These are phyloP conservation scores for Biston betularia DNA, from an alignment of 2,888 invertebrate species.

Conservation along the genomic window DNA sequence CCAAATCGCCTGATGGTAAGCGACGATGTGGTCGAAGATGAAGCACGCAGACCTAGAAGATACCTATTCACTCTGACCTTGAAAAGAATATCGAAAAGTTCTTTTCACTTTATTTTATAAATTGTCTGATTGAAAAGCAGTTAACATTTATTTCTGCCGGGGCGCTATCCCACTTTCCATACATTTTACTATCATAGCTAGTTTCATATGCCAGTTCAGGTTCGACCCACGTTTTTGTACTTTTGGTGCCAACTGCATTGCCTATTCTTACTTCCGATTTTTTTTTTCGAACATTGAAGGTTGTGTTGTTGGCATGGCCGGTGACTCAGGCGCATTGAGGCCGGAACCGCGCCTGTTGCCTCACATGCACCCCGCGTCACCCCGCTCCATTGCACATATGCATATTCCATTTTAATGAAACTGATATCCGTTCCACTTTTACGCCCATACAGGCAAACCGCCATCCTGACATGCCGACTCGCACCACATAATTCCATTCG, in stretches of 20 bases:
- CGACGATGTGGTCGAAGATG: too few species aligned
- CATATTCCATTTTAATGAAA: constrained; percentile 58
- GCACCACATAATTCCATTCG: constrained; percentile 2
- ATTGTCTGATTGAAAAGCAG: too few species aligned
- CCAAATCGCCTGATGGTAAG: too few species aligned
- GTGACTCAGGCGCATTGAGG: constrained; percentile 62
- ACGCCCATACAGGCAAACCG: constrained; percentile 47
- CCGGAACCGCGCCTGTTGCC: constrained; percentile 63
- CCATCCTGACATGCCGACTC: constrained; percentile 14
- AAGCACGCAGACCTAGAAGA: too few species aligned
- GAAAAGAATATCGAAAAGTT: too few species aligned
- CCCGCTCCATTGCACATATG: constrained; percentile 66
- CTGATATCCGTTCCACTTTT: constrained; percentile 82
- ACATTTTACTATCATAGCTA: too few species aligned
- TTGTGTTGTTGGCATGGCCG: constrained; percentile 7
- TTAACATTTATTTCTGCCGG: too few species aligned
- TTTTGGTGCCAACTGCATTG: neutral
- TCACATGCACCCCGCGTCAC: constrained; percentile 58
- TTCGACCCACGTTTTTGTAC: too few species aligned
- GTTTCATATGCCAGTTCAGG: too few species aligned
- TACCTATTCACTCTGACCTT: too few species aligned
- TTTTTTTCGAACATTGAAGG: neutral
- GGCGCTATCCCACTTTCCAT: too few species aligned
- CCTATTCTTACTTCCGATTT: constrained; percentile 4
- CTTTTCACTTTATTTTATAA: too few species aligned